phyloP scores from a whole-genome alignment of 2,113 vertebrate genomes.

The Neotoma lepida region DNA sequence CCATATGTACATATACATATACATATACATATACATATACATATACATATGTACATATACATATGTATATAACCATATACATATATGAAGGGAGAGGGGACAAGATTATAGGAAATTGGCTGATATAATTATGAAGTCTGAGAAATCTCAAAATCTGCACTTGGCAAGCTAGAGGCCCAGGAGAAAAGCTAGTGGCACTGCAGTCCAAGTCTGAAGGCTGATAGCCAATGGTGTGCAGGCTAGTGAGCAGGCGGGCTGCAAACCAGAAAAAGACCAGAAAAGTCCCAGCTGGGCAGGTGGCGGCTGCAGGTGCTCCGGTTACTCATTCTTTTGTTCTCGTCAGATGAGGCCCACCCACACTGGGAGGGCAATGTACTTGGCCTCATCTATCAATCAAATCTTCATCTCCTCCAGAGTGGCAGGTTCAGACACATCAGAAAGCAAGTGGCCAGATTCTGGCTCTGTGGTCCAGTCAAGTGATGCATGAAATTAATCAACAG shows the following conservation, averaged over 20 bases:
- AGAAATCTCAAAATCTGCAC: background rate
- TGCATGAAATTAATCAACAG: background rate
- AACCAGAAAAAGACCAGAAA: background rate
- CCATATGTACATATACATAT: background rate
- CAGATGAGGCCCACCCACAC: background rate
- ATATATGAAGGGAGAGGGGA: background rate
- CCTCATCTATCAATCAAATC: background rate
- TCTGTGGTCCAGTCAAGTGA: background rate
- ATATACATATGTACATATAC: background rate
- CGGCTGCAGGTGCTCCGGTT: no score
- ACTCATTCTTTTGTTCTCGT: background rate
- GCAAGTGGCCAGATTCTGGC: background rate
- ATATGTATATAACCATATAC: background rate
- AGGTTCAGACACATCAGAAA: background rate
- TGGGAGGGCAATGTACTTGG: background rate
- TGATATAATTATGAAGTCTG: background rate
- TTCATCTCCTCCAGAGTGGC: background rate
- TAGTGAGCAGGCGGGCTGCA: background rate
- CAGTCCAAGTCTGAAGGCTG: background rate
- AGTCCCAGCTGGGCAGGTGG: background rate
- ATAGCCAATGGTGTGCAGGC: background rate
- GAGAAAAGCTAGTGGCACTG: background rate
- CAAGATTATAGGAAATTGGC: background rate
- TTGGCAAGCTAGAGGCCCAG: background rate
- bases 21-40: background rate